phyloP scores from a whole-genome alignment of 2,797 vertebrate genomes.

The Malacoctenus gilli region DNA sequence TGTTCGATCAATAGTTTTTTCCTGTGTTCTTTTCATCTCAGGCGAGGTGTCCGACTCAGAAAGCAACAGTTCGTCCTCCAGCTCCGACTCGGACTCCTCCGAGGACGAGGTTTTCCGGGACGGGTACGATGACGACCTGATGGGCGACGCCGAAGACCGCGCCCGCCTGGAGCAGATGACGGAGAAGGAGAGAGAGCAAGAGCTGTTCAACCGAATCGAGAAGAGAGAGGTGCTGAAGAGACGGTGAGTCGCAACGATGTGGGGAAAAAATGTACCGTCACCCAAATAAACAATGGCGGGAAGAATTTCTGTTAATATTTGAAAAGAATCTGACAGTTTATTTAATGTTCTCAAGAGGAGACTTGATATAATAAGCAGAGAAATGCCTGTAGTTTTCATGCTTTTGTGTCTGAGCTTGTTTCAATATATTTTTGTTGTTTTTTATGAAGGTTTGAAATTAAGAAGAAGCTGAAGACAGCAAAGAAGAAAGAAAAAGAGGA shows the following conservation, averaged over 20 bases:
- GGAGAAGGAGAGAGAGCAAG: slow-evolving; percentile 97
- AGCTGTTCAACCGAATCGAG: slow-evolving; percentile 97
- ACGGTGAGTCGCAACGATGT: slow-evolving; percentile 83
- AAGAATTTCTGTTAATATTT: too few relatives aligned
- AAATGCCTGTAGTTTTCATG: too few relatives aligned
- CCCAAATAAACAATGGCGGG: too few relatives aligned
- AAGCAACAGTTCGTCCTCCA: slow-evolving; percentile 97
- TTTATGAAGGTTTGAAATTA: slow-evolving; percentile 95
- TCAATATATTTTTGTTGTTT: too few relatives aligned
- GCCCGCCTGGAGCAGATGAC: slow-evolving; percentile 98
- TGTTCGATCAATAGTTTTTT: too few relatives aligned
- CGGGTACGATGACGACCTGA: slow-evolving; percentile 96
- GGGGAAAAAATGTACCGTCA: too few relatives aligned
- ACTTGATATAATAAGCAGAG: too few relatives aligned
- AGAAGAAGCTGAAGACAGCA: slow-evolving; percentile 97
- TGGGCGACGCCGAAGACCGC: slow-evolving; percentile 97
- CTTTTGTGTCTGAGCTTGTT: too few relatives aligned
- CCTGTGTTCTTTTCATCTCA: too few relatives aligned
- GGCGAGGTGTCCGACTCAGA: slow-evolving; percentile 98
- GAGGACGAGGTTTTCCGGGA: slow-evolving; percentile 97
- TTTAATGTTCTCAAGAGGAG: too few relatives aligned
- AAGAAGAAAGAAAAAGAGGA: slow-evolving; percentile 99
- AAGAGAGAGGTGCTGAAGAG: slow-evolving; percentile 97
- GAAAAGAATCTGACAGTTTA: too few relatives aligned
- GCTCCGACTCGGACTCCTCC: slow-evolving; percentile 95